Percentiles rank a stretch among this genome's conserved stretches.
Evolutionary conservation across 2,797 vertebrate species (phyloP).

Genomic region (Poecilia velifera): DNA sequence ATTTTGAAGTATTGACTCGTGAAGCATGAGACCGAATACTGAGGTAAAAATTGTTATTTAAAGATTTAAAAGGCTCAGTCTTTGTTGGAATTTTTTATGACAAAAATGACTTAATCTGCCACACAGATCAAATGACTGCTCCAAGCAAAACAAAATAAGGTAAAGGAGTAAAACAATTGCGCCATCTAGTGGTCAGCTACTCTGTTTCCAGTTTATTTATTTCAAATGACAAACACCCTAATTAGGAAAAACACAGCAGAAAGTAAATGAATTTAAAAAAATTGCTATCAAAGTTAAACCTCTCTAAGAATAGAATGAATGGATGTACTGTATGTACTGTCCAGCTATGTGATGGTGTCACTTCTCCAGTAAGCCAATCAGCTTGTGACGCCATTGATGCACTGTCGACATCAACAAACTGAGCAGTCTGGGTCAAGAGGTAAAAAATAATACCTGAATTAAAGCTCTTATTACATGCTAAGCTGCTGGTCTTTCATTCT

Average conservation of each 20-base stretch:
- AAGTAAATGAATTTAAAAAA: neutral
- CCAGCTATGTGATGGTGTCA: slow-evolving; percentile 41
- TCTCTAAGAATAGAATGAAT: slow-evolving; percentile 46
- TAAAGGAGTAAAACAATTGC: slow-evolving; percentile 36
- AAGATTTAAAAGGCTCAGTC: neutral
- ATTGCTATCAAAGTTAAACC: slow-evolving; percentile 12
- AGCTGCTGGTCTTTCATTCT: slow-evolving; percentile 4
- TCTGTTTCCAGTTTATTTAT: neutral
- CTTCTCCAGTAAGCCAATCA: slow-evolving; percentile 65
- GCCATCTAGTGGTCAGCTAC: slow-evolving; percentile 62
- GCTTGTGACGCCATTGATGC: slow-evolving; percentile 50
- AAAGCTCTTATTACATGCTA: slow-evolving; percentile 16
- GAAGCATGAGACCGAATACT: neutral
- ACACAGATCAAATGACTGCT: slow-evolving; percentile 10
- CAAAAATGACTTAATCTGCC: neutral
- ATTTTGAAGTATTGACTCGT: neutral
- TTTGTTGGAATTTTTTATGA: neutral
- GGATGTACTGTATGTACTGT: slow-evolving; percentile 27
- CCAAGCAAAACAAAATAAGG: neutral
- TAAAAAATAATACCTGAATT: slow-evolving; percentile 38
- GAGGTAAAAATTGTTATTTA: neutral
- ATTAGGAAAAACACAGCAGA: neutral
- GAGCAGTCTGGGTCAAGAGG: slow-evolving; percentile 36
- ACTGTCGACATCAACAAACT: slow-evolving; percentile 42
- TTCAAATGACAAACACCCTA: neutral